Conservation (phyloP, 2,113 vertebrate species). For the Chaenocephalus aceratus region DNA sequence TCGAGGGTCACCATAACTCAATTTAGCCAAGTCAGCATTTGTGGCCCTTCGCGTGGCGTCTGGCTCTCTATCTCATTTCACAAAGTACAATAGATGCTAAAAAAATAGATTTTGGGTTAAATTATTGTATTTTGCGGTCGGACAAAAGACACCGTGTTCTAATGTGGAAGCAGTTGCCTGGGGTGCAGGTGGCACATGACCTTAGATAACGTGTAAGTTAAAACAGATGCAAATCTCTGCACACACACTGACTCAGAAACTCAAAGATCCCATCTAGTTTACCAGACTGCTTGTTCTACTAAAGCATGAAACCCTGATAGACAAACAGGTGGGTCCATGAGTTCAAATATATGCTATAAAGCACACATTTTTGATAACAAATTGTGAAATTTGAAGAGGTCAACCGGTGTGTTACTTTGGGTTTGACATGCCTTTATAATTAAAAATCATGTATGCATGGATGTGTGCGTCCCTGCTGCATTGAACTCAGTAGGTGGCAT, state of each 20-base stretch:
- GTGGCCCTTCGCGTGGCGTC: neutral
- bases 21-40: constrained; percentile 23
- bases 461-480: neutral
- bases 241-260: neutral
- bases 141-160: neutral
- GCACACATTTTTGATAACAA: neutral
- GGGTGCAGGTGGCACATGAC: constrained; percentile 51
- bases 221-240: neutral
- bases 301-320: constrained; percentile 16
- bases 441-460: neutral
- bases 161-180: neutral
- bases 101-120: neutral
- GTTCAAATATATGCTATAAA: neutral
- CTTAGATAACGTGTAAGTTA: constrained; percentile 11
- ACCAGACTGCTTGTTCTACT: constrained; percentile 30
- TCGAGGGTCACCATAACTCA: constrained; percentile 35
- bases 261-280: constrained; percentile 21
- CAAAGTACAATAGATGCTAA: constrained; percentile 21
- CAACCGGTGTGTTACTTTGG: neutral
- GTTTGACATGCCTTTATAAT: neutral
- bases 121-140: constrained; percentile 2
- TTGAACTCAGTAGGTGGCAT: constrained; percentile 23
- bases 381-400: neutral
- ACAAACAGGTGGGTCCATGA: constrained; percentile 5
- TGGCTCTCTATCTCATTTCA: constrained; percentile 36